Conservation (phyloP, 2,888 invertebrate genomes). For the Geophilus truncorum region DNA sequence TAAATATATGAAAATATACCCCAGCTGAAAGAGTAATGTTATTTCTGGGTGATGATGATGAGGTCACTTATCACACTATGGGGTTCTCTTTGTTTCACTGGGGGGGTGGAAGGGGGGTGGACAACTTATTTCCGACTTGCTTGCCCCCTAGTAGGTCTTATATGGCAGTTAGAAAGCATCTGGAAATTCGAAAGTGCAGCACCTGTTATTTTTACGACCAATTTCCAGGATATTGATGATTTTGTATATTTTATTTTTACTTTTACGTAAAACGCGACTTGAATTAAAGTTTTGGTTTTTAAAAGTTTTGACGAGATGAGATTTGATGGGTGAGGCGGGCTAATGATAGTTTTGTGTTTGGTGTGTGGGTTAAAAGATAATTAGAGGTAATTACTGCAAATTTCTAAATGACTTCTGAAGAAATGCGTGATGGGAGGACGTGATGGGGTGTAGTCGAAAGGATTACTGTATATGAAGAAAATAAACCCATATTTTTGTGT, state of each 20-base stretch:
- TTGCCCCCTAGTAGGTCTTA: conserved; percentile 13
- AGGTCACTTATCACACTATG: conserved; percentile 15
- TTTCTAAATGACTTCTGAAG: not conserved
- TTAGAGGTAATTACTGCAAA: not conserved
- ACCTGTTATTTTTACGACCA: not conserved
- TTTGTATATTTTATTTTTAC: not conserved
- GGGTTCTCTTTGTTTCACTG: not conserved
- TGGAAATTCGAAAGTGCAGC: not conserved
- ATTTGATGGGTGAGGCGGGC: not conserved
- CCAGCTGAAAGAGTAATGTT: not conserved
- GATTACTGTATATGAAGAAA: too few species aligned
- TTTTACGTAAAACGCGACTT: too few species aligned
- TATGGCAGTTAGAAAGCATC: not conserved
- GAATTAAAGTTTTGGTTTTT: too few species aligned
- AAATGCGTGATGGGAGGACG: not conserved
- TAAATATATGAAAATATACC: not conserved
- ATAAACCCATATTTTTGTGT: too few species aligned
- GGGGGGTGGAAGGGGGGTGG: not conserved
- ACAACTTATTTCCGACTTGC: not conserved
- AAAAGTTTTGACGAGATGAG: too few species aligned
- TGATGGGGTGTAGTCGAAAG: not conserved
- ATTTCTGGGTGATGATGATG: not conserved
- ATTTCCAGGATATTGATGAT: not conserved
- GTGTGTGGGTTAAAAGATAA: not conserved
- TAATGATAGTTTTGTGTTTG: not conserved